Evolutionary conservation across 2,888 invertebrate genomes (phyloP).

Genomic region (Carcina quercana): DNA sequence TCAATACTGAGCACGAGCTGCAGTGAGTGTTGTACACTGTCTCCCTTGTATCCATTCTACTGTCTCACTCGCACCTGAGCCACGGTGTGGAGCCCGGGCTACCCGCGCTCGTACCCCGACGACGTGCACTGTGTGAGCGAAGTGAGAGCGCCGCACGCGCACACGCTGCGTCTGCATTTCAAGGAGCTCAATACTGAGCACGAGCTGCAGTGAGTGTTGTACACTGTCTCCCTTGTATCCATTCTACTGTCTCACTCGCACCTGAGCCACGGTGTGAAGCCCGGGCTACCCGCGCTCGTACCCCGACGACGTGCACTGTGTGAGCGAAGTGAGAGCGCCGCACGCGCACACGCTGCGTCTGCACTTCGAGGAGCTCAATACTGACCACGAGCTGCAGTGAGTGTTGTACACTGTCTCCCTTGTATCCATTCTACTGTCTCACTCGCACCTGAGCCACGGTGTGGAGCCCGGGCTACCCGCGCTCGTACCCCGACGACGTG

Average conservation of each 20-base stretch:
- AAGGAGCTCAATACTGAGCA: constrained; percentile 85
- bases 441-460: constrained; percentile 78
- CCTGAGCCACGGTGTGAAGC: constrained; percentile 81
- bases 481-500: constrained; percentile 83
- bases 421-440: no score
- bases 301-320: constrained; percentile 84
- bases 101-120: constrained; percentile 85
- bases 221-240: no score
- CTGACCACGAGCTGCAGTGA: constrained; percentile 86
- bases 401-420: no score
- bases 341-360: constrained; percentile 80
- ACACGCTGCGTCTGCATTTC: constrained; percentile 82
- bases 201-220: constrained; percentile 85
- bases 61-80: constrained; percentile 79
- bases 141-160: constrained; percentile 79
- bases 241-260: constrained; percentile 78
- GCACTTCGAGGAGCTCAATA: constrained; percentile 83
- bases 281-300: constrained; percentile 88
- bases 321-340: constrained; percentile 80
- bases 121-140: constrained; percentile 83
- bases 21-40: no score
- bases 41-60: no score
- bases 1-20: constrained; percentile 85
- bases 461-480: constrained; percentile 88
- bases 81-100: constrained; percentile 85